Evolutionary conservation across 2,113 vertebrate genomes (phyloP).

Genomic region (Seriola aureovittata): DNA sequence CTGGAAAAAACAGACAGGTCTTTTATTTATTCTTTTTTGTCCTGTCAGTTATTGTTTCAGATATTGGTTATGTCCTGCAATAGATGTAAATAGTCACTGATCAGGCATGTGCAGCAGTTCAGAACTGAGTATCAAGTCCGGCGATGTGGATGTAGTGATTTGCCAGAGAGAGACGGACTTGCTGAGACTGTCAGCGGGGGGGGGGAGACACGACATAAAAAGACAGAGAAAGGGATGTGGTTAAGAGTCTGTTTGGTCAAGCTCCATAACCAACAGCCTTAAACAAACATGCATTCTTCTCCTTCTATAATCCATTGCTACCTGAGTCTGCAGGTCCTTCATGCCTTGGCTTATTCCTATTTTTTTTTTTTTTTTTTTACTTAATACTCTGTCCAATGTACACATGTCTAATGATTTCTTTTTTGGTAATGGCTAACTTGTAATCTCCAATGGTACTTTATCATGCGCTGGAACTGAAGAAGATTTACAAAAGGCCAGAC

Average conservation of each 20-base stretch:
- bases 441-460: not conserved
- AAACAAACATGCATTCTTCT: conserved; percentile 61
- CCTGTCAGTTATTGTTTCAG: conserved; percentile 8
- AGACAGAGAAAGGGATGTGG: conserved; percentile 35
- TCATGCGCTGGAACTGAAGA: not conserved
- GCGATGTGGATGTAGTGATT: not conserved
- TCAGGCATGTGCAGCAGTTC: conserved; percentile 12
- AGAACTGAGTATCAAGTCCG: not conserved
- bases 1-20: conserved; percentile 25
- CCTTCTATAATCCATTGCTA: conserved; percentile 58
- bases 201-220: not conserved
- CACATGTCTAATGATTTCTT: not conserved
- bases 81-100: not conserved
- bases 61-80: not conserved
- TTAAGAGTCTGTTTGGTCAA: conserved; percentile 54
- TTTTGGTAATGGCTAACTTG: not conserved
- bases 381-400: not conserved
- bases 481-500: not conserved
- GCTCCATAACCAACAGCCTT: conserved; percentile 57
- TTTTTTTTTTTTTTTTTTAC: not conserved
- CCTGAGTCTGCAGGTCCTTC: conserved; percentile 26
- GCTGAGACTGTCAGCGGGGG: not conserved
- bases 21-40: conserved; percentile 20
- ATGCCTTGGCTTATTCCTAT: not conserved
- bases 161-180: not conserved